Percentiles rank a stretch among this genome's conserved stretches.
Evolutionary conservation across 2,113 vertebrate species (phyloP).

Genomic region (Ceyx cyanopectus): DNA sequence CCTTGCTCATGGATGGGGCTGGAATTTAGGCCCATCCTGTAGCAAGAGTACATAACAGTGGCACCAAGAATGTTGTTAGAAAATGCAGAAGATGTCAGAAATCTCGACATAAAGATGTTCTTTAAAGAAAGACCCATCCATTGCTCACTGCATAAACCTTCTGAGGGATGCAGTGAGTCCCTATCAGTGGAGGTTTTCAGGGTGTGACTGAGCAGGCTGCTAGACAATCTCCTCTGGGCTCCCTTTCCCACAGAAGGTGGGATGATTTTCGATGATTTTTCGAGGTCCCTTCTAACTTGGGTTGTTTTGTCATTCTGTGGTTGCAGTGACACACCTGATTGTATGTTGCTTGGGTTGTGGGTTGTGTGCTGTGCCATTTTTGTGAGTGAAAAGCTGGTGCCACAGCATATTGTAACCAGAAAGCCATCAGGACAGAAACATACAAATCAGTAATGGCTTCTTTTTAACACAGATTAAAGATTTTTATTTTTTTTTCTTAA

Average conservation of each 20-base stretch:
- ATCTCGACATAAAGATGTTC: neutral
- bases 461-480: neutral
- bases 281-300: neutral
- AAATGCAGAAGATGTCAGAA: neutral
- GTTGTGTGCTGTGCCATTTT: neutral
- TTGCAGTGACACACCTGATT: neutral
- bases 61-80: neutral
- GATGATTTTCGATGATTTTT: neutral
- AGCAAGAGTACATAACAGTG: neutral
- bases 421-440: neutral
- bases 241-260: neutral
- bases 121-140: neutral
- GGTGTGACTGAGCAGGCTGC: neutral
- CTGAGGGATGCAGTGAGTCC: fast-evolving
- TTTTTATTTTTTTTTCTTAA: neutral
- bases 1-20: fast-evolving
- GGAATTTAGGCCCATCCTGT: neutral
- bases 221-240: neutral
- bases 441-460: neutral
- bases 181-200: neutral
- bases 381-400: neutral
- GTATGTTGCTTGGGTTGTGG: fast-evolving
- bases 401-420: neutral
- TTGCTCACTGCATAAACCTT: neutral
- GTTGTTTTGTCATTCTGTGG: neutral